Evolutionary conservation across 2,797 vertebrate genomes (phyloP).

Genomic region (Myoxocephalus aenaeus): DNA sequence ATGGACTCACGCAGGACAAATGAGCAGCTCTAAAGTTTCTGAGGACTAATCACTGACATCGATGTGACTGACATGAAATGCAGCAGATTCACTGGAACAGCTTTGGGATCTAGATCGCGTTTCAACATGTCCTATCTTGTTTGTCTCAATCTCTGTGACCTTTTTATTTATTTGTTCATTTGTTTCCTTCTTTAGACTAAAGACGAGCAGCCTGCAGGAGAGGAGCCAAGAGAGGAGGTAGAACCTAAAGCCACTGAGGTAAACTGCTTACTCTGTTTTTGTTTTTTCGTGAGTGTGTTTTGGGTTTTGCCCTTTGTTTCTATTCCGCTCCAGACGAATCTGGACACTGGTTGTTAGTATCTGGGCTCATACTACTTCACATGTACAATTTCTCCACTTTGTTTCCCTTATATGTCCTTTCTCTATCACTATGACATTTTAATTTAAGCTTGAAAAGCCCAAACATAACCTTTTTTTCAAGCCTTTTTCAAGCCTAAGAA

Average conservation of each 20-base stretch:
- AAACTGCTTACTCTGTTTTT: slow-evolving; percentile 25
- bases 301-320: slow-evolving; percentile 8
- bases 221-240: slow-evolving; percentile 48
- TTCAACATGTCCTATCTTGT: neutral
- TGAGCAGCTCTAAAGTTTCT: slow-evolving; percentile 18
- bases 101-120: slow-evolving; percentile 3
- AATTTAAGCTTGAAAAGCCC: neutral
- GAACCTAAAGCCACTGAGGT: slow-evolving; percentile 73
- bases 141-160: slow-evolving; percentile 2
- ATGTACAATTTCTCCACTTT: neutral
- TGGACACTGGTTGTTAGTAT: neutral
- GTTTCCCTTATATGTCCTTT: neutral
- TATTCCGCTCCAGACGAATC: slow-evolving; percentile 9
- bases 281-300: slow-evolving; percentile 2
- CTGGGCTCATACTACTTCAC: neutral
- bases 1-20: slow-evolving; percentile 26
- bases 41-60: slow-evolving; percentile 23
- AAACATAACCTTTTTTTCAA: neutral
- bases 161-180: slow-evolving; percentile 40
- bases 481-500: neutral
- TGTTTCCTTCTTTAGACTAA: slow-evolving; percentile 77
- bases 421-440: neutral
- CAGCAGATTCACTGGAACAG: neutral
- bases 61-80: slow-evolving; percentile 10
- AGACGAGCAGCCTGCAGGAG: slow-evolving; percentile 50